Evolutionary conservation across 1,140 invertebrate genomes (phyloP).

Genomic region (Sycophaga agraensis): DNA sequence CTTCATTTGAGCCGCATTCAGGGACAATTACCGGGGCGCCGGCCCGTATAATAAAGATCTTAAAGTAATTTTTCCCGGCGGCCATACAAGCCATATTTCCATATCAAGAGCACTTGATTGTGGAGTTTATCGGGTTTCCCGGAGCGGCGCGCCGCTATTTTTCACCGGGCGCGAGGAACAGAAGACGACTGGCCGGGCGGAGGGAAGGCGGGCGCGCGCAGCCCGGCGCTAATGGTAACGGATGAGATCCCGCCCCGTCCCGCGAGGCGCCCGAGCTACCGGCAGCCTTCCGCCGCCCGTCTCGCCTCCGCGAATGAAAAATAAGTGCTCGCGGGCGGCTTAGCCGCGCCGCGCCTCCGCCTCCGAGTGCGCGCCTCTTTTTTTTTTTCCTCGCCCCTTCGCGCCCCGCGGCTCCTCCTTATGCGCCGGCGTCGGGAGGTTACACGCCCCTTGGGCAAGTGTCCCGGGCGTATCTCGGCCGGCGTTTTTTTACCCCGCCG

Average conservation of each 20-base stretch:
- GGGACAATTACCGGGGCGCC: background rate
- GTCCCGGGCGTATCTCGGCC: background rate
- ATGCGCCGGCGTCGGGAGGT: constrained; percentile 39
- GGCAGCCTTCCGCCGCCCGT: background rate
- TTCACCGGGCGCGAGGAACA: constrained; percentile 4
- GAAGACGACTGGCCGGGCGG: background rate
- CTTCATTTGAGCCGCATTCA: background rate
- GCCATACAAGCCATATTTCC: constrained; percentile 14
- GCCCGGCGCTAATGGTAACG: constrained; percentile 52
- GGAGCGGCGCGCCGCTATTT: background rate
- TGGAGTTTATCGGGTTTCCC: constrained; percentile 28
- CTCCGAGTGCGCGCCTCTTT: too few relatives aligned
- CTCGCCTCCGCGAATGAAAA: too few relatives aligned
- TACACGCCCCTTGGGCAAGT: constrained; percentile 30
- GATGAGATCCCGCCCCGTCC: constrained; percentile 42
- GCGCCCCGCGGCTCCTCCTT: background rate
- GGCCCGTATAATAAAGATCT: too few relatives aligned
- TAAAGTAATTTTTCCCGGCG: too few relatives aligned
- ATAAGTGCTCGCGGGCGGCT: too few relatives aligned
- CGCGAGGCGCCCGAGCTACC: too few relatives aligned
- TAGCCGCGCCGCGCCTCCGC: too few relatives aligned
- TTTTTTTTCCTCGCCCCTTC: constrained; percentile 7
- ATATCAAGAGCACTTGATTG: constrained; percentile 29
- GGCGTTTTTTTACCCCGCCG: constrained; percentile 13
- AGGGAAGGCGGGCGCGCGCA: constrained; percentile 9